Evolutionary conservation across 2,113 vertebrate genomes (phyloP).

Genomic region (Chionodraco myersi): DNA sequence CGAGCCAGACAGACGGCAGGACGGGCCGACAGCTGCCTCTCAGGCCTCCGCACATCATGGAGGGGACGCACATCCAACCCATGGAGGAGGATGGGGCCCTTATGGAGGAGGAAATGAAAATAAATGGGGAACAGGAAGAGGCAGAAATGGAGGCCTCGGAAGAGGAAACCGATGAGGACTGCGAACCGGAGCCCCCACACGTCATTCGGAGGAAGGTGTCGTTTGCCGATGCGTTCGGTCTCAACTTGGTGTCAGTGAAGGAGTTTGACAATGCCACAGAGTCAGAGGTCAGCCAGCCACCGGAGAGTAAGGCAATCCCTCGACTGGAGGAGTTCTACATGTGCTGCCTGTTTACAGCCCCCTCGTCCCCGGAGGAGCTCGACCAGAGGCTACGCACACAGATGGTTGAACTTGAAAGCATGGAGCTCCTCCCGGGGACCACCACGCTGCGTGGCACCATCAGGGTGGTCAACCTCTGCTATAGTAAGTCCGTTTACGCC

Average conservation of each 20-base stretch:
- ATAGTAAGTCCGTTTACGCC: slow-evolving; percentile 89
- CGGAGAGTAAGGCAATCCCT: slow-evolving; percentile 63
- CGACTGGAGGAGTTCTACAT: slow-evolving; percentile 86
- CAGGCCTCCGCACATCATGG: slow-evolving; percentile 82
- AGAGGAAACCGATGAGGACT: slow-evolving; percentile 85
- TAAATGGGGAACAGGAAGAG: slow-evolving; percentile 80
- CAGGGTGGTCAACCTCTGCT: slow-evolving; percentile 93
- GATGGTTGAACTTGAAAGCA: slow-evolving; percentile 89
- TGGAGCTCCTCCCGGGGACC: slow-evolving; percentile 85
- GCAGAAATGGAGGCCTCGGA: slow-evolving; percentile 82
- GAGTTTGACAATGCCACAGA: slow-evolving; percentile 87
- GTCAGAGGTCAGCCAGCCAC: slow-evolving; percentile 53
- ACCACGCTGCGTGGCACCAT: slow-evolving; percentile 88
- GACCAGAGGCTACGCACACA: slow-evolving; percentile 84
- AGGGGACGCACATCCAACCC: slow-evolving; percentile 77
- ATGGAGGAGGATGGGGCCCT: slow-evolving; percentile 61
- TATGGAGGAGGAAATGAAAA: slow-evolving; percentile 71
- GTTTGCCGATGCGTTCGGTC: slow-evolving; percentile 95
- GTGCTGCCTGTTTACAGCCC: slow-evolving; percentile 86
- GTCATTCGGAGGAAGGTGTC: slow-evolving; percentile 90
- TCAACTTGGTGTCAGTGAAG: slow-evolving; percentile 94
- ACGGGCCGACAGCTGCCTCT: slow-evolving; percentile 59
- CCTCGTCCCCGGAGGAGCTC: slow-evolving; percentile 86
- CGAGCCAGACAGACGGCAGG: slow-evolving; percentile 77
- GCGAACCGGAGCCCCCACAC: slow-evolving; percentile 74